Evolutionary conservation across 2,113 vertebrate genomes (phyloP), one percentile per base, ranked within the genome.

Genomic region (Rhinichthys klamathensis): DNA sequence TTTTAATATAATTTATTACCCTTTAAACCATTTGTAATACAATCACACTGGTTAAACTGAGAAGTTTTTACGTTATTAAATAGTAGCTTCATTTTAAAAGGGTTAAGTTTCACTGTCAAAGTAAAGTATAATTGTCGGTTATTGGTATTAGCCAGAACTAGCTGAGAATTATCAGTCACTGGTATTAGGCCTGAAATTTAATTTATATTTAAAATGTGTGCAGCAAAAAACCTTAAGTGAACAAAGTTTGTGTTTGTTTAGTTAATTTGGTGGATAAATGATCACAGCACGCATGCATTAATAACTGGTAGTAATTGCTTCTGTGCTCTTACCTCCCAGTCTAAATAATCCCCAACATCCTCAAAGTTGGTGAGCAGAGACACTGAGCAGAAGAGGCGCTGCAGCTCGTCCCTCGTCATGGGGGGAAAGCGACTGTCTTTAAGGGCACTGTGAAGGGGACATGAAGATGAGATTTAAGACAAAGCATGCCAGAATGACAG

Each of bases 311-410:
- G 15, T 16, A 61, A 41, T 3, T 7, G 6, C 2, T 12, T 35
- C 30, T 58, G 30, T 18, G 21, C 25, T 90, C 96, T 97, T 95
- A 99, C 98, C 97, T 99, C 98, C 98, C 98, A 99, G 93, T 99
- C 98, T 95, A 99, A 96, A 93, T 98, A 99, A 96, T 99, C 98
- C 93, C 97, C 97, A 87, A 99, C 98, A 93, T 99, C 98, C 95
- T 99, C 98, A 94, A 99, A 99, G 95, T 99, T 99, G 95, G 98
- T 99, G 95, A 99, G 98, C 90, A 99, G 98, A 97, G 98, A 99
- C 93, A 99, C 98, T 95, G 98, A 99, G 96, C 98, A 99, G 97
- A 98, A 99, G 94, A 99, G 97, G 95, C 98, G 97, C 90, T 97
- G 97, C 95, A 99, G 95, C 96, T 99, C 98, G 90, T 99, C 98